These are phyloP conservation scores for Oreohelix idahoensis DNA, from an alignment of 1,140 invertebrate species.

Conservation along the genomic window DNA sequence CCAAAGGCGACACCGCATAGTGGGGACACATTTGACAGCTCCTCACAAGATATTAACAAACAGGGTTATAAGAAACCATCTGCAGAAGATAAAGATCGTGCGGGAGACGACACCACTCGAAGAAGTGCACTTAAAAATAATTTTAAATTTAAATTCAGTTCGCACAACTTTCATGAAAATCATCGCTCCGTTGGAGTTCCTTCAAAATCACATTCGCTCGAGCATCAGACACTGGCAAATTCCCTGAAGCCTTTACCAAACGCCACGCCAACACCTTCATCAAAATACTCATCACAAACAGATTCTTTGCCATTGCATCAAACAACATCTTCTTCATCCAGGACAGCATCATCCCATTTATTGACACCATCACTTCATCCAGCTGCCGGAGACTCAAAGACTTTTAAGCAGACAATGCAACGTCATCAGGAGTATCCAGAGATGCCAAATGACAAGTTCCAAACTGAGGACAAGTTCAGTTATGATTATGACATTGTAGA, in stretches of 20 bases:
- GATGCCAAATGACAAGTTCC: background rate
- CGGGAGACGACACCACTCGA: too few relatives aligned
- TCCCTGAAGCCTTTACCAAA: background rate
- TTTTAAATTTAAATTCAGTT: background rate
- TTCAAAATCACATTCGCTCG: background rate
- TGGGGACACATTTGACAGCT: too few relatives aligned
- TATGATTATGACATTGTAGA: background rate
- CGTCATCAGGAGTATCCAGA: background rate
- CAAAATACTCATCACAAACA: background rate
- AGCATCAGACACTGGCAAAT: background rate
- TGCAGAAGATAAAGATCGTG: too few relatives aligned
- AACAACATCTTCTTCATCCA: background rate
- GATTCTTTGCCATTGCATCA: background rate
- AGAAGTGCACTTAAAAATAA: background rate
- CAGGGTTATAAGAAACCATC: too few relatives aligned
- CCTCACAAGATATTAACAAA: too few relatives aligned
- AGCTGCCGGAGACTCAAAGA: background rate
- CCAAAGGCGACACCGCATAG: too few relatives aligned
- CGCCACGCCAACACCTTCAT: background rate
- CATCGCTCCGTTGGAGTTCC: background rate
- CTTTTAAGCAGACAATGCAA: background rate
- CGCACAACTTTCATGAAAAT: background rate
- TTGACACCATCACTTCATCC: background rate
- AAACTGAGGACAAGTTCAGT: background rate
- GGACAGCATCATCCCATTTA: background rate